These are phyloP conservation scores for Alexandromys fortis DNA, from an alignment of 2,113 vertebrate genomes.

Conservation along the genomic window DNA sequence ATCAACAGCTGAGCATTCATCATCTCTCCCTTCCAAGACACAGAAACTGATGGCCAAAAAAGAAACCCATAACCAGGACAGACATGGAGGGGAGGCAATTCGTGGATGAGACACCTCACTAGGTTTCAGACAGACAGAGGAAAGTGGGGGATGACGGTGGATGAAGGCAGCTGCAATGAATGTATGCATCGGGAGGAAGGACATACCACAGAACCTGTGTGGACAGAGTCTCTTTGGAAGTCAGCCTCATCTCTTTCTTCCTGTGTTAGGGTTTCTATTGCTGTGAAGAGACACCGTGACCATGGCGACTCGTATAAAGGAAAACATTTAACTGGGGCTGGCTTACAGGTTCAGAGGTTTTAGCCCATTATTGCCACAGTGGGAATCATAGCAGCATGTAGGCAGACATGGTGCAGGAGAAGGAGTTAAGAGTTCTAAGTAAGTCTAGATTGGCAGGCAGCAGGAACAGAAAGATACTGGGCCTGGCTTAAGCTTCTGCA, in stretches of 20 bases:
- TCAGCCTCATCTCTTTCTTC: not conserved
- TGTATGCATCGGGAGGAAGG: not conserved
- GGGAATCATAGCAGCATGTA: not conserved
- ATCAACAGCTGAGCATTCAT: slow-evolving; percentile 45
- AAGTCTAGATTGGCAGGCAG: not conserved
- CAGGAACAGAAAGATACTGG: not conserved
- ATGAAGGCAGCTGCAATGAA: not conserved
- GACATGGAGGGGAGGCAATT: not conserved
- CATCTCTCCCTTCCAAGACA: slow-evolving; percentile 52
- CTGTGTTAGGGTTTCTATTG: not conserved
- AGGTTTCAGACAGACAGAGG: not conserved
- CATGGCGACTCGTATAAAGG: not conserved
- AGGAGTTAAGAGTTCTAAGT: not conserved
- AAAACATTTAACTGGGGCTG: not conserved
- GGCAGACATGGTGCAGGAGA: not conserved
- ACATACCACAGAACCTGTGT: not conserved
- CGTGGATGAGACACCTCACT: not conserved
- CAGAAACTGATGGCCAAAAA: slow-evolving; percentile 42
- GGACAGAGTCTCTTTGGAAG: not conserved
- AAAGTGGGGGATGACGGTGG: not conserved
- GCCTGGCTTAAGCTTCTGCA: not conserved
- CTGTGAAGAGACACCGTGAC: not conserved
- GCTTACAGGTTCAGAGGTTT: not conserved
- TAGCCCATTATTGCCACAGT: not conserved
- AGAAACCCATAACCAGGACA: slow-evolving; percentile 56